These are phyloP conservation scores for Drosophila repletoides DNA, from an alignment of 1,140 invertebrate species.

Conservation along the genomic window DNA sequence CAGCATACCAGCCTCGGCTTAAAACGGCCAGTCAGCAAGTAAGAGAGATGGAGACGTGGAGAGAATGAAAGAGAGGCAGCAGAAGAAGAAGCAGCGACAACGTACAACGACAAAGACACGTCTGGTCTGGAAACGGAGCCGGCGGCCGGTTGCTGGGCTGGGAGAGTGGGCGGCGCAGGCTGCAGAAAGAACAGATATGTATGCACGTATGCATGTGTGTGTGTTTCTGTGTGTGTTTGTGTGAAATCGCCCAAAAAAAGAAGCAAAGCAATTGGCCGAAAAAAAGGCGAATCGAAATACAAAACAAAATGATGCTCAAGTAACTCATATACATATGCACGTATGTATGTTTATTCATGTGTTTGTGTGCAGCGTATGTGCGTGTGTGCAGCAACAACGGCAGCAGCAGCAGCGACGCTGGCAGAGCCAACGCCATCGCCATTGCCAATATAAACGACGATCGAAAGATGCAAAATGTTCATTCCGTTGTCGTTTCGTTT, in stretches of 20 bases:
- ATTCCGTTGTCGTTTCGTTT: slow-evolving; percentile 64
- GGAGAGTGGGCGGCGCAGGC: slow-evolving; percentile 52
- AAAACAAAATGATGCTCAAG: slow-evolving; percentile 71
- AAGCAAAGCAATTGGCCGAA: slow-evolving; percentile 33
- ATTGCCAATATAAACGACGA: slow-evolving; percentile 70
- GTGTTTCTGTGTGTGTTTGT: slow-evolving; percentile 43
- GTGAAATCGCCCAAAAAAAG: slow-evolving; percentile 50
- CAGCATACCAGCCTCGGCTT: slow-evolving; percentile 16
- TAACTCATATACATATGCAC: slow-evolving; percentile 64
- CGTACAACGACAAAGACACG: slow-evolving; percentile 36
- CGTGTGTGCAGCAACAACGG: slow-evolving; percentile 15
- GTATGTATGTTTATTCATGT: no score
- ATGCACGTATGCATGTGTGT: background rate
- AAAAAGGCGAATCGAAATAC: slow-evolving; percentile 46
- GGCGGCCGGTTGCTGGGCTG: no score
- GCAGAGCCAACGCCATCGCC: slow-evolving; percentile 44
- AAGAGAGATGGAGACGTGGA: slow-evolving; percentile 15
- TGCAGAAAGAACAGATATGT: slow-evolving; percentile 56
- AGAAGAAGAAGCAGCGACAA: slow-evolving; percentile 13
- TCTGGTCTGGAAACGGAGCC: slow-evolving; percentile 40
- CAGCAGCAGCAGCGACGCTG: slow-evolving; percentile 8
- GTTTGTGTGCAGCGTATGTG: slow-evolving; percentile 36
- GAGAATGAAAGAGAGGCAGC: slow-evolving; percentile 1
- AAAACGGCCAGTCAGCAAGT: slow-evolving; percentile 6
- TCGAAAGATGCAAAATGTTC: slow-evolving; percentile 79